phyloP scores from a whole-genome alignment of 2,888 invertebrate species.

The Drosophila atroscutellata region DNA sequence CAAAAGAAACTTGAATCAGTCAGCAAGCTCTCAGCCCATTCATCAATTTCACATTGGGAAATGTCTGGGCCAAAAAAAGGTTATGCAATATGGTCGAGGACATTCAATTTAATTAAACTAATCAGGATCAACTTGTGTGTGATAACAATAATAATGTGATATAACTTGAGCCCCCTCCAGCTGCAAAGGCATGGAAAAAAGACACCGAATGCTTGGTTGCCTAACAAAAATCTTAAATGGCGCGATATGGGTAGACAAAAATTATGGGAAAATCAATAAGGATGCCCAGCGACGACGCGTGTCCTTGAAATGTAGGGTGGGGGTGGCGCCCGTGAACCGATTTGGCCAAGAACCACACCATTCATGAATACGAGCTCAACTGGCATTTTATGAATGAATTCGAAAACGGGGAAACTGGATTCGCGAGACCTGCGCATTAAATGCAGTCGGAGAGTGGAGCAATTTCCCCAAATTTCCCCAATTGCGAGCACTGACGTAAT shows the following conservation, averaged over 20 bases:
- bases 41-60: neutral
- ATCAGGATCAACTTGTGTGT: neutral
- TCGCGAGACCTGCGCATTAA: constrained; percentile 50
- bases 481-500: constrained; percentile 67
- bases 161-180: neutral
- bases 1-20: neutral
- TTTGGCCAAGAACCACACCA: constrained; percentile 52
- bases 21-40: neutral
- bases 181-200: constrained; percentile 1
- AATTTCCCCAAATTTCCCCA: constrained; percentile 29
- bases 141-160: neutral
- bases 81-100: constrained; percentile 11
- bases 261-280: constrained; percentile 63
- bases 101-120: neutral
- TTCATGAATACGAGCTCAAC: constrained; percentile 61
- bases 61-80: neutral
- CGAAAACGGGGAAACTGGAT: constrained; percentile 30
- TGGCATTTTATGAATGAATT: constrained; percentile 31
- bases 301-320: constrained; percentile 65
- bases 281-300: constrained; percentile 53
- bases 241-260: constrained; percentile 25
- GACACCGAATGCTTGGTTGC: constrained; percentile 8
- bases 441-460: neutral
- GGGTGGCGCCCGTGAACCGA: constrained; percentile 5
- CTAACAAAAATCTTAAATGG: constrained; percentile 29